Base-by-base conservation (phyloP, 2,888 invertebrate species). In the Synergus gifuensis region DNA sequence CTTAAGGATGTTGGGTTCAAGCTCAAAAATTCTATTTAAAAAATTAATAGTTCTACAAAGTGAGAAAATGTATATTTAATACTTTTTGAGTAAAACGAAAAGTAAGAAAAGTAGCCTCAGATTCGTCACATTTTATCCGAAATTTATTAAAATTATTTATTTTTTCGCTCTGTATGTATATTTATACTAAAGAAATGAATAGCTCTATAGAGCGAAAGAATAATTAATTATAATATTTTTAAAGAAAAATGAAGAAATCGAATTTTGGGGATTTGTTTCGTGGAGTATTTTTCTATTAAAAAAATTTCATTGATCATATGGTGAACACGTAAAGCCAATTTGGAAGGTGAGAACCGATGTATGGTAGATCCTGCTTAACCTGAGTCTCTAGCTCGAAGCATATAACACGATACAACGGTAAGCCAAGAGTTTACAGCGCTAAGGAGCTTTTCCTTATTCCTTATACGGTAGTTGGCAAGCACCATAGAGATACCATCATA, bases 361-460 rank as follows among this genome's bases (percentile, higher is more conserved):
- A 60, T 60, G 54, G 73, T n/a, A 69, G 22, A 69, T 69, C 69
- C 69, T 49, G 46, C 49, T 73, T 36, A 73, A 73, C 73, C 73
- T 36, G 54, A 54, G 49, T 73, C 36, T 73, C 12, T 54, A 36
- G 49, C 49, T n/a, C 49, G 54, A 54, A 73, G 73, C 36, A 73
- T 54, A 54, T 73, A 73, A 73, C 28, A 77, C 44, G 77, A 64
- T 77, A 62, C 66, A 81, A 62, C 63, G 64, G 83, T 83, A 78
- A 83, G 80, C 78, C 78, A 76, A 64, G 66, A 81, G 83, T 84
- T 82, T 81, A 84, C 81, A 79, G 78, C 80, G 80, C 73, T 77
- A 79, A 83, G 77, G 81, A 82, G 82, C 81, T 83, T 83, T 82
- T 79, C 82, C 80, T 81, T 81, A 81, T 78, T 73, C 81, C 79